Base-by-base conservation (phyloP, 2,797 vertebrate genomes). In the Syngnathus rostellatus region DNA sequence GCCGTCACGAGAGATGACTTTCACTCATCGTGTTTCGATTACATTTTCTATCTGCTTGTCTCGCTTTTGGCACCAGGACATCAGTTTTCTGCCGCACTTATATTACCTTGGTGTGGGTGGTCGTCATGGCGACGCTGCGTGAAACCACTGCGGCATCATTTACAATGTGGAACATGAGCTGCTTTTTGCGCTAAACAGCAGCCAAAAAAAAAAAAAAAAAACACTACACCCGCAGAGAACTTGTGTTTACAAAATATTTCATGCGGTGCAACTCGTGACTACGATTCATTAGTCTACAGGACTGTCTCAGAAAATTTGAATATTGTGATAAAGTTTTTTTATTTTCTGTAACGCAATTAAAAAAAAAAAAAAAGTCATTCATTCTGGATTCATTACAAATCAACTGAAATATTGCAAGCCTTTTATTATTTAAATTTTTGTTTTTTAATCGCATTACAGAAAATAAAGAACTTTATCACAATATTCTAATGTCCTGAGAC, bases 1-100 rank as follows among this genome's bases (percentile, higher is more conserved):
- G 76, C 74, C 78, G n/a, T 43, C 59, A 61, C 39, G 11, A 6
- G n/a, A n/a, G 19, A 21, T n/a, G n/a, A 61, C 39, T 41, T 61
- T 61, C 59, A 41, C 59, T 43, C 39, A 23, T 62, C 21, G 9
- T 62, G 21, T 45, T 62, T 45, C 39, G 16, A 25, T 23, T 43
- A 43, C 41, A 45, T 45, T 16, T 62, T 41, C 12, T 62, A 41
- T 61, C 60, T n/a, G 8, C 39, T 16, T 46, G 40, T 62, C 60
- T 46, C 31, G 55, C 60, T 45, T 43, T 62, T 61, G 38, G 59
- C 39, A 41, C 38, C 6, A 7, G 59, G 39, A 61, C 39, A 43
- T 61, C 59, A 6, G 59, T 43, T 41, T 60, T 62, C 60, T 7
- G 5, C 21, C 31, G 60, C 60, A 45, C 60, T 62, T 62, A 25